phyloP scores from a whole-genome alignment of 2,113 vertebrate genomes.

The Pleuronectes platessa region DNA sequence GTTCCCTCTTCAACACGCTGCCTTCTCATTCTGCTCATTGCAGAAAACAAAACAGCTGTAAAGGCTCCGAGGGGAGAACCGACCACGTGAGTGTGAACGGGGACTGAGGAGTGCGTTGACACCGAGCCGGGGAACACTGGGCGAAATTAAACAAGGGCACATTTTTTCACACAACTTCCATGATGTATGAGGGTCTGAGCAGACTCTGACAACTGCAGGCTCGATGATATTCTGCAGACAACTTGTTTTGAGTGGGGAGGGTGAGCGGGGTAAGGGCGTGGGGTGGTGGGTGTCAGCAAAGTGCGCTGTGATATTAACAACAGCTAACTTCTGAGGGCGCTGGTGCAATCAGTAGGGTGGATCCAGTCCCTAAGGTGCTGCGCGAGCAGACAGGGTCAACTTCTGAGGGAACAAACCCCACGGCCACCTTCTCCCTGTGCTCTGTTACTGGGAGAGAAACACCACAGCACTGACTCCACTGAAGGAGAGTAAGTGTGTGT shows the following conservation, averaged over 20 bases:
- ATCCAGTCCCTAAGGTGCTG: slow-evolving; percentile 39
- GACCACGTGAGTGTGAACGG: not conserved
- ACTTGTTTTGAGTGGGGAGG: slow-evolving; percentile 15
- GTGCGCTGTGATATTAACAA: slow-evolving; percentile 68
- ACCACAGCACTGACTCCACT: not conserved
- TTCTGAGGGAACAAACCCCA: not conserved
- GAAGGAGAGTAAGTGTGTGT: not conserved
- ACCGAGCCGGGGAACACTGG: slow-evolving; percentile 11
- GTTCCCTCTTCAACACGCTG: not conserved
- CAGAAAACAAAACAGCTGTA: not conserved
- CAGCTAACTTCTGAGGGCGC: slow-evolving; percentile 47
- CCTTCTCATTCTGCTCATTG: not conserved
- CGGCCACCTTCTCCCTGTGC: slow-evolving; percentile 5
- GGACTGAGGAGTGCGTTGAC: slow-evolving; percentile 13
- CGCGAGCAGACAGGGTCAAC: slow-evolving; percentile 11
- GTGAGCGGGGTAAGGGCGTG: not conserved
- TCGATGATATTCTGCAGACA: slow-evolving; percentile 69
- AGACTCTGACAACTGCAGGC: slow-evolving; percentile 49
- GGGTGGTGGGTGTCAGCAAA: slow-evolving; percentile 35
- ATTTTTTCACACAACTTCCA: slow-evolving; percentile 38
- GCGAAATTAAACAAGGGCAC: slow-evolving; percentile 4
- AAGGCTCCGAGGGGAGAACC: not conserved
- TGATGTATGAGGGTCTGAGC: slow-evolving; percentile 54
- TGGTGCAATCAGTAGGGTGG: slow-evolving; percentile 46
- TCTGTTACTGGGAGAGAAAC: slow-evolving; percentile 3